Evolutionary conservation across 1,140 invertebrate species (phyloP), one percentile per base, ranked within the genome.

Genomic region (Anagrus nilaparvatae): DNA sequence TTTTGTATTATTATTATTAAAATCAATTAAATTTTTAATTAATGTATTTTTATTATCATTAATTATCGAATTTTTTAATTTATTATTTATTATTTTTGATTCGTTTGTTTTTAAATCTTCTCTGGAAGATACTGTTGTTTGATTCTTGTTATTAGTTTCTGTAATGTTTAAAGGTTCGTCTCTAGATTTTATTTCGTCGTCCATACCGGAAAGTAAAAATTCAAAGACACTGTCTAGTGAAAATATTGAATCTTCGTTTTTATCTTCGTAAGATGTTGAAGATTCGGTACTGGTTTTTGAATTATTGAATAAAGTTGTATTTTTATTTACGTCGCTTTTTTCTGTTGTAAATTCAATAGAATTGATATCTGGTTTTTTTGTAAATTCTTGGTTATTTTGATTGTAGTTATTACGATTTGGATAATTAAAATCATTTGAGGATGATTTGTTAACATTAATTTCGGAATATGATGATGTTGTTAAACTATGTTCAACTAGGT

Each of bases 201-300:
- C 9, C 0, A 6, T 23, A 23, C 24, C 33, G 27, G 33, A 30
- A 24, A 77, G 65, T 17, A 77, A 50, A 4, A 77, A 47, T 48
- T 76, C 66, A 5, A 77, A 53, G 3, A 77, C 71, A 44, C 61
- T 74, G 42, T 74, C 74, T 18, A 77, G 64, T 0, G 73, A 76
- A 47, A 74, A 74, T 31, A 69, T 68, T 20, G 67, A 63, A 10
- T 70, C 65, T 7, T 60, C 56, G n/a, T n/a, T n/a, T n/a, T n/a
- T n/a, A n/a, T n/a, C n/a, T n/a, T n/a, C n/a, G n/a, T n/a, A n/a
- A n/a, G n/a, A n/a, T n/a, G n/a, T n/a, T n/a, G n/a, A n/a, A n/a
- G n/a, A n/a, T n/a, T n/a, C n/a, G n/a, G n/a, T n/a, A n/a, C n/a
- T n/a, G n/a, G n/a, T n/a, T n/a, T n/a, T n/a, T n/a, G n/a, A n/a